Conservation (phyloP, 2,797 vertebrate species). For the Hyperoplus lanceolatus region DNA sequence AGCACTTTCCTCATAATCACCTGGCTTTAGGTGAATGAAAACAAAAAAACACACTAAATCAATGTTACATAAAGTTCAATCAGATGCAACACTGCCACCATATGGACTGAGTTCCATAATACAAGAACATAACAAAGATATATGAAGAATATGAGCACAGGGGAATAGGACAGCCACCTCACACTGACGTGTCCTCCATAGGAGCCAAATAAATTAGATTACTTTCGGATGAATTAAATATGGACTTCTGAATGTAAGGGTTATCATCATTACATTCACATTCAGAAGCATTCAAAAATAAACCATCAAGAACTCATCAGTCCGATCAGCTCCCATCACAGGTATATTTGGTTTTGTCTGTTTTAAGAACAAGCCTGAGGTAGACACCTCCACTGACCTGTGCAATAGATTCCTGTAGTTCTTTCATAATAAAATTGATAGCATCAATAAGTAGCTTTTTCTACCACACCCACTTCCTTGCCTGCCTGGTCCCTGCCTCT, state of each 20-base stretch:
- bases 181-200: background rate
- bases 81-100: slow-evolving; percentile 67
- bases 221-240: background rate
- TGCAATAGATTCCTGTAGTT: too few species aligned
- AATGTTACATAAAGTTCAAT: background rate
- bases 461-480: too few species aligned
- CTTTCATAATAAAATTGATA: too few species aligned
- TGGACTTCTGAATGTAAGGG: background rate
- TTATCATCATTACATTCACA: background rate
- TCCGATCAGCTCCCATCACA: too few species aligned
- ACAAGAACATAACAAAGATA: slow-evolving; percentile 8
- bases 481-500: too few species aligned
- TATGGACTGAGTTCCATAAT: slow-evolving; percentile 28
- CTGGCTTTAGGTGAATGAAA: slow-evolving; percentile 15
- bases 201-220: background rate
- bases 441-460: too few species aligned
- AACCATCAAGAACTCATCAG: too few species aligned
- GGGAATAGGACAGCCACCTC: background rate
- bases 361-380: too few species aligned
- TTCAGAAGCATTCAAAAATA: too few species aligned
- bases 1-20: background rate
- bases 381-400: too few species aligned
- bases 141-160: background rate
- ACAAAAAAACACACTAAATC: background rate
- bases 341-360: too few species aligned